Evolutionary conservation across 1,140 invertebrate species (phyloP), one percentile per base, ranked within the genome.

Genomic region (Drosophila willistoni): DNA sequence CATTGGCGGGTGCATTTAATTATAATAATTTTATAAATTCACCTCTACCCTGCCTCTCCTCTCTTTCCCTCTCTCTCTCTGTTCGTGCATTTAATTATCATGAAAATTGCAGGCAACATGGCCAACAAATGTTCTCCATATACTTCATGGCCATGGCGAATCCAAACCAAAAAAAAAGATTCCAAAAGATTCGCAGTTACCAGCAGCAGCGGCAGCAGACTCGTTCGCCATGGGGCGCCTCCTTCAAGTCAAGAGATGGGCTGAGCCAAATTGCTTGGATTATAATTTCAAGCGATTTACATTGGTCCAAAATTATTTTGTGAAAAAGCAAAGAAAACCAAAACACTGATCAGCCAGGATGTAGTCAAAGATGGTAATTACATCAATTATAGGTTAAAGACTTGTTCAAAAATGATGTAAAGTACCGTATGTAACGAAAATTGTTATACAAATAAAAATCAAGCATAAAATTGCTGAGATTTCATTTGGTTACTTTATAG

Each of bases 1-100:
- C 83, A 80, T 84, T 77, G 83, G 84, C 84, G 85, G 84, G 84
- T 87, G 84, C 84, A 87, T 87, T 90, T 89, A 89, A 87, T 87
- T 87, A 87, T 87, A 87, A 87, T 87, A 87, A 87, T 89, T 87
- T 86, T 75, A 51, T 41, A 55, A 68, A 56, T 64, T 78, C 67
- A 60, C 39, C 68, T 64, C 6, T 17, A 36, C 47, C 39, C 33
- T 72, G 68, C n/a, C 14, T 14, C 42, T 2, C n/a, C 44, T 17
- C 7, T 17, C 14, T 19, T 1, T 6, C 44, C 2, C 71, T 14
- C 22, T 44, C 41, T 12, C 7, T 22, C 19, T 2, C 13, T 25
- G 57, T 51, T 44, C 65, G 75, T 87, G 82, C 83, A 89, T 86
- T 86, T 86, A 86, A 86, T 86, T 86, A 86, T 87, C 75, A 80